Evolutionary conservation across 2,113 vertebrate species (phyloP), one percentile per base, ranked within the genome.

Genomic region (Pelecanus crispus): DNA sequence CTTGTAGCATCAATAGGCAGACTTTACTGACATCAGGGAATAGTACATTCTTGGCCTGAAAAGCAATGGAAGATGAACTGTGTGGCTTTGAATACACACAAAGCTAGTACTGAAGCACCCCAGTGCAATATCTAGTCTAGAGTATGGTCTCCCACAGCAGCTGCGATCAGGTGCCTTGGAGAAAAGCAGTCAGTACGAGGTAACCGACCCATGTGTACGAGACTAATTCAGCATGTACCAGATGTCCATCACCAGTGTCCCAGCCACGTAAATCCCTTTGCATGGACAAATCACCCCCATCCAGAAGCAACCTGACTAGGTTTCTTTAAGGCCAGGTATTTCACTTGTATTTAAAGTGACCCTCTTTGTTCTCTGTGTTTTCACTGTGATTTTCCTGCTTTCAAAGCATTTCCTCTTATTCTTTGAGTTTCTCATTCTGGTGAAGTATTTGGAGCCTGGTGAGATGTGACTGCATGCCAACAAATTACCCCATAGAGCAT

Each of bases 11-110:
- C 84, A 91, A 61, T 80, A 73, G 65, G 56, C 53, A 79, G 90
- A 68, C 81, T 90, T 95, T 67, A 86, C 73, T 81, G 49, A n/a
- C 78, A 82, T 79, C 49, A 86, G 70, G 61, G 58, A 90, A 68
- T 11, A 72, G 74, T 6, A 49, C 22, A n/a, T 86, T 91, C 89
- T 84, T 40, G n/a, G 59, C 56, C 94, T 89, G 84, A 92, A 87
- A 94, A 92, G 91, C 70, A 56, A 20, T 10, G 49, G 83, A 70
- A 91, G 81, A 71, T 72, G 62, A 95, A 81, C 63, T 63, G 20
- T 29, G 6, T 42, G 42, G 72, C 36, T 92, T 89, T 78, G 66
- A 93, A 94, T 19, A 81, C 79, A 65, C 47, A 92, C 50, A 90
- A 88, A 94, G 72, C 71, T 83, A 70, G 55, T 53, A 68, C 59